Percentiles rank a stretch among this genome's conserved stretches.
phyloP scores from a whole-genome alignment of 1,140 invertebrate species.

The Thalassaphorura encarpata region DNA sequence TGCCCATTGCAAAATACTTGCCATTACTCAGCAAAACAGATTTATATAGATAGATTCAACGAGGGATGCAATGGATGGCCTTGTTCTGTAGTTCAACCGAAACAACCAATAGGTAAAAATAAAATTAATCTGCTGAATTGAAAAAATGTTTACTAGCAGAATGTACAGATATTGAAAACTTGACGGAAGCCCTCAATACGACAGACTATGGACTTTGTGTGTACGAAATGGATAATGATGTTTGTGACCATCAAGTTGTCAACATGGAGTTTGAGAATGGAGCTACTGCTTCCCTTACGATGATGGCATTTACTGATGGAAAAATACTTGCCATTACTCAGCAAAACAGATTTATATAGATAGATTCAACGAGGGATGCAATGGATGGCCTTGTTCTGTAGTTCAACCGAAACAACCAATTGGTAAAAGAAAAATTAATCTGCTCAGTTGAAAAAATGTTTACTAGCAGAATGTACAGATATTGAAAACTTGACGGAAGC shows the following conservation, averaged over 20 bases:
- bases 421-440: slow-evolving; percentile 12
- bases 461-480: slow-evolving; percentile 15
- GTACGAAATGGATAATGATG: slow-evolving; percentile 42
- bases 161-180: slow-evolving; percentile 35
- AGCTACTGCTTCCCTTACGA: slow-evolving; percentile 40
- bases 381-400: slow-evolving; percentile 20
- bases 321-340: slow-evolving; percentile 44
- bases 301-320: slow-evolving; percentile 44
- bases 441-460: no score
- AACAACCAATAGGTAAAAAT: slow-evolving; percentile 17
- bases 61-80: slow-evolving; percentile 19
- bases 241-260: slow-evolving; percentile 42
- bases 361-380: slow-evolving; percentile 24
- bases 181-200: slow-evolving; percentile 36
- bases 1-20: slow-evolving; percentile 38
- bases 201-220: slow-evolving; percentile 42
- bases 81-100: slow-evolving; percentile 24
- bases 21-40: slow-evolving; percentile 43
- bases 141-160: no score
- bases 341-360: slow-evolving; percentile 41
- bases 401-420: slow-evolving; percentile 26
- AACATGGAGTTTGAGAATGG: slow-evolving; percentile 43
- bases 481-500: slow-evolving; percentile 38
- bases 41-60: slow-evolving; percentile 37
- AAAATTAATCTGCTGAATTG: neutral